These are phyloP conservation scores for Scylla paramamosain DNA, from an alignment of 1,140 invertebrate species.

Conservation along the genomic window DNA sequence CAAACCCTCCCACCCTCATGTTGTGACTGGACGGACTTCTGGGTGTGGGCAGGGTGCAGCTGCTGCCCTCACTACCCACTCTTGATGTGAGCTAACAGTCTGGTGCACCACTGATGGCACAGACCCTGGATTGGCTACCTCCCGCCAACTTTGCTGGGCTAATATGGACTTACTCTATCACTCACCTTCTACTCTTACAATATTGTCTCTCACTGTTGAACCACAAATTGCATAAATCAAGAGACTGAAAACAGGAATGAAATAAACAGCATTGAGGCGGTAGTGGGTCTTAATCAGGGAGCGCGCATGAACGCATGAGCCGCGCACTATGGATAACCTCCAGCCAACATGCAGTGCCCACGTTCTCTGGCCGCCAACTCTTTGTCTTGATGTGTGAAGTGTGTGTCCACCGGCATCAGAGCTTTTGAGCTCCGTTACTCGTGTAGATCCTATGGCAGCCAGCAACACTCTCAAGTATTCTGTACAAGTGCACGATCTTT, in stretches of 20 bases:
- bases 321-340: slow-evolving; percentile 72
- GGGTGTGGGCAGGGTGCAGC: slow-evolving; percentile 45
- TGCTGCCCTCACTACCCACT: slow-evolving; percentile 54
- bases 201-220: not conserved
- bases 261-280: slow-evolving; percentile 65
- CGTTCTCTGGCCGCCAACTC: slow-evolving; percentile 76
- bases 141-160: slow-evolving; percentile 68
- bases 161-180: not conserved
- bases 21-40: slow-evolving; percentile 46
- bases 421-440: slow-evolving; percentile 66
- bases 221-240: not conserved
- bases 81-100: slow-evolving; percentile 67
- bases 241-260: slow-evolving; percentile 28
- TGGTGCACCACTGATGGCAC: slow-evolving; percentile 69
- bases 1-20: slow-evolving; percentile 46
- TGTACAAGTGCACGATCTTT: slow-evolving; percentile 72
- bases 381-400: slow-evolving; percentile 75
- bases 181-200: not conserved
- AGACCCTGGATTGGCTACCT: slow-evolving; percentile 69
- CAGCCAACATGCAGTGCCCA: slow-evolving; percentile 77
- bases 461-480: slow-evolving; percentile 75
- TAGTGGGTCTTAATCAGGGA: slow-evolving; percentile 65
- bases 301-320: slow-evolving; percentile 70
- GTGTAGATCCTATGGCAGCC: slow-evolving; percentile 76
- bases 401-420: slow-evolving; percentile 74